Evolutionary conservation across 1,140 invertebrate species (phyloP).

Genomic region (Orussus abietinus): DNA sequence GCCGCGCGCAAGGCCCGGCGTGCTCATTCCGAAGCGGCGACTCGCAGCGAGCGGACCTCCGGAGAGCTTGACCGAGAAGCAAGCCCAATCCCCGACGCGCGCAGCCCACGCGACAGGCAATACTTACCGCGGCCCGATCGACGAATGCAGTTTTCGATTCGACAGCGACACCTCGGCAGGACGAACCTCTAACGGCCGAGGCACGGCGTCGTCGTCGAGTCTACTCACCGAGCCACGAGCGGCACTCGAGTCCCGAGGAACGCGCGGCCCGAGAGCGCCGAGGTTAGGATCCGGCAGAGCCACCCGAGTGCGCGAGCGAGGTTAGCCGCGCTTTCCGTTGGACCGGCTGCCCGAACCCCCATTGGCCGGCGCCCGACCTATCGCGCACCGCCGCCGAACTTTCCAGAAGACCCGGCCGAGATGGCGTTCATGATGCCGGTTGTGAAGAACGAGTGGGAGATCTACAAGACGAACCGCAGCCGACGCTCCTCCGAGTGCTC

Average conservation of each 20-base stretch:
- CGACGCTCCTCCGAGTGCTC: slow-evolving; percentile 71
- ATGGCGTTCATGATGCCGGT: slow-evolving; percentile 95
- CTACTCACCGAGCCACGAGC: slow-evolving; percentile 6
- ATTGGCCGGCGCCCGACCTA: slow-evolving; percentile 5
- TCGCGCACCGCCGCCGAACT: slow-evolving; percentile 11
- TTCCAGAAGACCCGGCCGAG: slow-evolving; percentile 34
- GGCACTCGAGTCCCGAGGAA: slow-evolving; percentile 8
- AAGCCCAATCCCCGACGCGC: not conserved
- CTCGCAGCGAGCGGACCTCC: slow-evolving; percentile 23
- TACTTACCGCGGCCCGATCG: slow-evolving; percentile 10
- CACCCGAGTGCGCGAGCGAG: slow-evolving; percentile 11
- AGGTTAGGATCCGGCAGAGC: too few relatives aligned
- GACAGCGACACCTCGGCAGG: slow-evolving; percentile 6
- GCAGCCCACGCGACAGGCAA: slow-evolving; percentile 9
- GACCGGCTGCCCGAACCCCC: too few relatives aligned
- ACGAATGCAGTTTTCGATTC: slow-evolving; percentile 32
- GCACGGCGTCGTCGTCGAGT: slow-evolving; percentile 14
- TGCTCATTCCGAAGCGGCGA: slow-evolving; percentile 41
- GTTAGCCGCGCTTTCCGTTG: not conserved
- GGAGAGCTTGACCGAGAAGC: not conserved
- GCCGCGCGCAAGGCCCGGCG: slow-evolving; percentile 28
- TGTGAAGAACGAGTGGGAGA: slow-evolving; percentile 88
- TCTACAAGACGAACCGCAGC: slow-evolving; percentile 78
- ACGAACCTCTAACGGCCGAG: slow-evolving; percentile 1
- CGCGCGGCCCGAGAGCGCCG: slow-evolving; percentile 1